Percentiles rank a stretch among this genome's conserved stretches.
phyloP scores from a whole-genome alignment of 2,113 vertebrate species.

The Lophochroa leadbeateri region DNA sequence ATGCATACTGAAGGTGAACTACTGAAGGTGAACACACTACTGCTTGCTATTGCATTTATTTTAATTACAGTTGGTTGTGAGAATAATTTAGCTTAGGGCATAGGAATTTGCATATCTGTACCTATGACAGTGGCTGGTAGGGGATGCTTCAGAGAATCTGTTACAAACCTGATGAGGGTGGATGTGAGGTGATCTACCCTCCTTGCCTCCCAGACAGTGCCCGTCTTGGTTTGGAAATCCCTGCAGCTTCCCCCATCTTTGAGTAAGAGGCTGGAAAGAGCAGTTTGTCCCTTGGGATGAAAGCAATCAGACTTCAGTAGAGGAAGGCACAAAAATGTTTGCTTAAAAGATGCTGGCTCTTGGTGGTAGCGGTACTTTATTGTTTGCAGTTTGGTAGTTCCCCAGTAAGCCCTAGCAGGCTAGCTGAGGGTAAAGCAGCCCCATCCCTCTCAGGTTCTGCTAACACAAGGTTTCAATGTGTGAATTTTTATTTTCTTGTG shows the following conservation, averaged over 20 bases:
- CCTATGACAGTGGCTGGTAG: background rate
- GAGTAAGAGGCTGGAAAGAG: background rate
- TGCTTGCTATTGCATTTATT: background rate
- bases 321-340: background rate
- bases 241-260: accelerated
- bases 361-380: background rate
- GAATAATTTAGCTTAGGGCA: background rate
- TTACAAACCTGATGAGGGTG: background rate
- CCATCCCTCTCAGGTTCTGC: background rate
- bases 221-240: background rate
- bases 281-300: accelerated
- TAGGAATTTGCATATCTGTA: background rate
- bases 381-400: background rate
- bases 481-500: background rate
- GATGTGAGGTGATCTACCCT: background rate
- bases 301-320: background rate
- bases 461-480: background rate
- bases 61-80: background rate
- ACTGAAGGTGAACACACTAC: background rate
- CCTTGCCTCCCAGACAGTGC: background rate
- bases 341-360: background rate
- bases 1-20: background rate
- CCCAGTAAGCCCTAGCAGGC: background rate
- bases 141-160: background rate
- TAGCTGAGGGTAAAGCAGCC: background rate